A percentile compares a stretch with the other conserved stretches of the same genome.
These are phyloP conservation scores for Galleria mellonella DNA, from an alignment of 1,140 invertebrate genomes.

Conservation along the genomic window DNA sequence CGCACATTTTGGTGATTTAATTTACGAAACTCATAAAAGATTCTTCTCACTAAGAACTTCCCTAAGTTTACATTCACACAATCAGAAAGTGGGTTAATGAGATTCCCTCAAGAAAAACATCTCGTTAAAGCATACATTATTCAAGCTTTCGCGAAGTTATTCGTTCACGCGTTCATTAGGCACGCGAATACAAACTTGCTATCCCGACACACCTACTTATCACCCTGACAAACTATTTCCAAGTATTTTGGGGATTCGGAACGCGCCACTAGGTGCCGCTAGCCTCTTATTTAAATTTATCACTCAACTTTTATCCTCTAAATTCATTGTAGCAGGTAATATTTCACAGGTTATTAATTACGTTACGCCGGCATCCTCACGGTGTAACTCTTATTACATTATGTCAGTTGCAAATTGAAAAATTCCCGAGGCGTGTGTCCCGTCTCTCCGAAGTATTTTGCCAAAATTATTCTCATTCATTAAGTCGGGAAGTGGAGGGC, in stretches of 20 bases:
- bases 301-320: constrained; percentile 72
- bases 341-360: constrained; percentile 73
- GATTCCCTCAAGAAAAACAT: constrained; percentile 72
- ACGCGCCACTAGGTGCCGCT: constrained; percentile 23
- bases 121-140: constrained; percentile 73
- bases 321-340: constrained; percentile 72
- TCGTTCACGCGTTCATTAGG: constrained; percentile 70
- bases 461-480: constrained; percentile 73
- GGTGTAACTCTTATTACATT: constrained; percentile 73
- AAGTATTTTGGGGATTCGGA: constrained; percentile 51
- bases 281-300: constrained; percentile 71
- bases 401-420: constrained; percentile 73
- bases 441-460: constrained; percentile 70
- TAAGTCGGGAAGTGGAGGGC: constrained; percentile 63
- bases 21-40: constrained; percentile 40
- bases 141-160: constrained; percentile 69
- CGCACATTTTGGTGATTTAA: constrained; percentile 33
- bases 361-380: constrained; percentile 58
- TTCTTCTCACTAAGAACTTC: constrained; percentile 48
- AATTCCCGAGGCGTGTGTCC: constrained; percentile 72
- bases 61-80: constrained; percentile 66
- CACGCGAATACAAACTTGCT: constrained; percentile 54
- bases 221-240: constrained; percentile 62
- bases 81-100: constrained; percentile 72
- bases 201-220: constrained; percentile 59